Percentiles rank a stretch among this genome's conserved stretches.
phyloP scores from a whole-genome alignment of 1,140 invertebrate genomes.

The Ephestia elutella region DNA sequence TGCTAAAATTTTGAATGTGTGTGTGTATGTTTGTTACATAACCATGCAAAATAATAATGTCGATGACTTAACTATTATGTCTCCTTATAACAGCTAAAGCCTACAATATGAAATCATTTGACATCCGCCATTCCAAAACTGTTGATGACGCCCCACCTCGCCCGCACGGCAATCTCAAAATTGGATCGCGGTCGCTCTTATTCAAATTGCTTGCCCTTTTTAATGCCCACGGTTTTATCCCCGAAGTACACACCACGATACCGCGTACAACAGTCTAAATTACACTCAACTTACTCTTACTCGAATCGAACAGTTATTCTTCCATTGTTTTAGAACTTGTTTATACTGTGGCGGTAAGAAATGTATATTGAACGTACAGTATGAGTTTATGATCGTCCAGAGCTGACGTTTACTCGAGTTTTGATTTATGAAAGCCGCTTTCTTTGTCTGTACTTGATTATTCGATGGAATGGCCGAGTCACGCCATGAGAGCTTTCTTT shows the following conservation, averaged over 20 bases:
- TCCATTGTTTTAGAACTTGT: background rate
- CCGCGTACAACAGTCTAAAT: background rate
- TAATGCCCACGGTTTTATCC: slow-evolving; percentile 19
- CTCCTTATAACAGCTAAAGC: too few species aligned
- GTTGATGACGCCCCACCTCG: background rate
- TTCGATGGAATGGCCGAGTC: slow-evolving; percentile 21
- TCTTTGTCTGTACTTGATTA: slow-evolving; percentile 29
- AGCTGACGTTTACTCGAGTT: slow-evolving; percentile 38
- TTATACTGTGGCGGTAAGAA: background rate
- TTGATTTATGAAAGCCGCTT: slow-evolving; percentile 32
- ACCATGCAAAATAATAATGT: too few species aligned
- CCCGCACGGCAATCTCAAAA: slow-evolving; percentile 15
- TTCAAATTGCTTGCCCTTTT: slow-evolving; percentile 21
- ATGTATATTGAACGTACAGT: background rate
- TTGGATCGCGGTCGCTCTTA: slow-evolving; percentile 15
- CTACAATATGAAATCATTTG: too few species aligned
- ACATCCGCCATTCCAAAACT: too few species aligned
- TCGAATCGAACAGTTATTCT: background rate
- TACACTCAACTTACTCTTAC: background rate
- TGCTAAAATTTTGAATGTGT: too few species aligned
- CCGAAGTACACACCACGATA: slow-evolving; percentile 1
- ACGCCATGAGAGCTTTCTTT: slow-evolving; percentile 6
- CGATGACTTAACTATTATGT: too few species aligned
- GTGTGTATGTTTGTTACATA: too few species aligned
- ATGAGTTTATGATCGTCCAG: slow-evolving; percentile 30